Evolutionary conservation across 2,888 invertebrate species (phyloP), one percentile per base, ranked within the genome.

Genomic region (Penaeus monodon): DNA sequence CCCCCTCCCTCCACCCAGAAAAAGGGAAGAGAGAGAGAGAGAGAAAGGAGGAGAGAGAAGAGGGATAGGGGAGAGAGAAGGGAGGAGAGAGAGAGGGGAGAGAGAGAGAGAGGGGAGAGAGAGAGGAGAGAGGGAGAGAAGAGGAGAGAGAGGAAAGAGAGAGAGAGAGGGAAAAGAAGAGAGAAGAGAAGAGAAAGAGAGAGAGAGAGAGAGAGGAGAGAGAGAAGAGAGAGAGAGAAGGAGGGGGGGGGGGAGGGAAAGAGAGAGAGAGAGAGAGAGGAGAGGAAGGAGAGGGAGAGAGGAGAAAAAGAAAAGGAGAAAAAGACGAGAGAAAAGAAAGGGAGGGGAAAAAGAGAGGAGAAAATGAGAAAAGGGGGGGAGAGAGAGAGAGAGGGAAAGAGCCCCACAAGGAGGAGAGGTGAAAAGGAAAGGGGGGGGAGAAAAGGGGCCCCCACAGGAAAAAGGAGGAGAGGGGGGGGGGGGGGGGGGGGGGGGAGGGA

Each of bases 131-230:
- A 33, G 22, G 65, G 33, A 65, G 65, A 33, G 17, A 66, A 64
- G 65, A 77, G 77, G 44, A 38, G 33, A 38, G 33, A 38, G 33
- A 38, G 33, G 76, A 76, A 38, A 76, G 76, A 76, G 76, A 76
- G 44, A 76, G 38, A 33, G 74, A 74, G 74, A 29, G 74, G 33
- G 74, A 29, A 33, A 74, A 33, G n/a, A 33, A 74, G 74, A 74
- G 74, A 74, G 74, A 74, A 33, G n/a, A n/a, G n/a, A n/a, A 70
- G 70, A 70, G 70, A 70, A n/a, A 70, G 70, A 70, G 70, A 70
- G 70, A 70, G n/a, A n/a, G n/a, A n/a, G n/a, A n/a, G 38, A 17
- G 38, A 38, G 38, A 38, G n/a, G 63, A 14, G 63, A 77, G 63
- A 77, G 49, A 44, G n/a, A 27, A 49, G 77, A 77, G 29, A 63